Evolutionary conservation across 2,888 invertebrate species (phyloP), one percentile per base, ranked within the genome.

Genomic region (Colostygia pectinataria): DNA sequence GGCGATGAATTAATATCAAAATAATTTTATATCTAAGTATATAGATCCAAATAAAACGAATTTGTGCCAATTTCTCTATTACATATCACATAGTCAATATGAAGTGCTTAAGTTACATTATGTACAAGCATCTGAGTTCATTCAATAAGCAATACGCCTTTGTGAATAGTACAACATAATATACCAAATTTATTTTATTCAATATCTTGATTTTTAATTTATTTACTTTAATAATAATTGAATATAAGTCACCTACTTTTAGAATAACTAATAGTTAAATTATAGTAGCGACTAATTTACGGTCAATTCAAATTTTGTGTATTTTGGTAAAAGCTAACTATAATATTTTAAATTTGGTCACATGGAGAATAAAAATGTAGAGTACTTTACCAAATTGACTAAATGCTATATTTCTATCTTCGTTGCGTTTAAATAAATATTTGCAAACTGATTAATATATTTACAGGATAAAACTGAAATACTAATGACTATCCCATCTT

Each of bases 31-130:
- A 18, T n/a, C 15, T 59, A 60, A 48, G 51, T 59, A 64, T 52
- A 58, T 56, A 39, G 53, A 50, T 59, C 46, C 63, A 53, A 61
- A 58, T 62, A 61, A 54, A 46, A 55, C 65, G 64, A 50, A 29
- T 67, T 73, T 74, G 76, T 77, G 77, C 74, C 67, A 71, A 73
- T 69, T 71, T 68, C 59, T 77, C 71, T 76, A 78, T 74, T 70
- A 71, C 73, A 74, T 83, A 87, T 87, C 87, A 86, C 87, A 87
- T 86, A 86, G 87, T 85, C 83, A 81, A 83, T 80, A 77, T 75
- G 79, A 72, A 77, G 53, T 60, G 60, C 52, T 55, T 54, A 45
- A 57, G 53, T 55, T 49, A 49, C 41, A 51, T 52, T 60, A 53
- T 57, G 41, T 56, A 55, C 32, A 54, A 49, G 44, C 49, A 13